Percentiles rank a stretch among this genome's conserved stretches.
phyloP scores from a whole-genome alignment of 2,888 invertebrate species.

The Didymodactylos carnosus region DNA sequence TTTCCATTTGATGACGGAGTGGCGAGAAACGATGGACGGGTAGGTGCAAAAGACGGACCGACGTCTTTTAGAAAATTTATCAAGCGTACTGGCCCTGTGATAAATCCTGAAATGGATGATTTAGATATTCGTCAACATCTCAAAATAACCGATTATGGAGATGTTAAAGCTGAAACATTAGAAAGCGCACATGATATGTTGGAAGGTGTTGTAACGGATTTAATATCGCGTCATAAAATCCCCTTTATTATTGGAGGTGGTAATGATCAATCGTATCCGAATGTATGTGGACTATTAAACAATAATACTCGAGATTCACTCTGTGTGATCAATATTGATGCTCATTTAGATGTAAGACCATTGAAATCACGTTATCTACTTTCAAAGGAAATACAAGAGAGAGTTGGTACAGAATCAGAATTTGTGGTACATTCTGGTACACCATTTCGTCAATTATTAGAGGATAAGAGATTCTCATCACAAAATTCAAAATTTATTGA shows the following conservation, averaged over 20 bases:
- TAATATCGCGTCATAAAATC: background rate
- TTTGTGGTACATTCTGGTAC: background rate
- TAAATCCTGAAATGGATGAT: slow-evolving; percentile 8
- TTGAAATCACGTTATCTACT: slow-evolving; percentile 1
- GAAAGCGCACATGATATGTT: slow-evolving; percentile 10
- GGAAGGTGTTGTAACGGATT: background rate
- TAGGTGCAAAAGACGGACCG: slow-evolving; percentile 8
- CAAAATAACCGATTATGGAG: slow-evolving; percentile 5
- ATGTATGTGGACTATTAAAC: background rate
- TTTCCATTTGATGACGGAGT: slow-evolving; percentile 13
- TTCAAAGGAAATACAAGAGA: background rate
- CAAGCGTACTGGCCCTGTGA: slow-evolving; percentile 3
- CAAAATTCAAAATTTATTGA: background rate
- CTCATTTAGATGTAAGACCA: slow-evolving; percentile 14
- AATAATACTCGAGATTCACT: background rate
- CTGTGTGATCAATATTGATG: slow-evolving; percentile 14
- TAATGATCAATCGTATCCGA: slow-evolving; percentile 14
- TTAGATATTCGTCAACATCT: background rate
- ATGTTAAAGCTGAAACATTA: background rate
- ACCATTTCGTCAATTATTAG: background rate
- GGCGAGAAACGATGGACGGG: slow-evolving; percentile 8
- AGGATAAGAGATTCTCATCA: background rate
- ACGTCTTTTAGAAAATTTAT: slow-evolving; percentile 2
- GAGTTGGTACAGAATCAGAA: background rate
- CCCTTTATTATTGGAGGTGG: slow-evolving; percentile 13